phyloP scores from a whole-genome alignment of 1,140 invertebrate species.

The Dendroctonus ponderosae region DNA sequence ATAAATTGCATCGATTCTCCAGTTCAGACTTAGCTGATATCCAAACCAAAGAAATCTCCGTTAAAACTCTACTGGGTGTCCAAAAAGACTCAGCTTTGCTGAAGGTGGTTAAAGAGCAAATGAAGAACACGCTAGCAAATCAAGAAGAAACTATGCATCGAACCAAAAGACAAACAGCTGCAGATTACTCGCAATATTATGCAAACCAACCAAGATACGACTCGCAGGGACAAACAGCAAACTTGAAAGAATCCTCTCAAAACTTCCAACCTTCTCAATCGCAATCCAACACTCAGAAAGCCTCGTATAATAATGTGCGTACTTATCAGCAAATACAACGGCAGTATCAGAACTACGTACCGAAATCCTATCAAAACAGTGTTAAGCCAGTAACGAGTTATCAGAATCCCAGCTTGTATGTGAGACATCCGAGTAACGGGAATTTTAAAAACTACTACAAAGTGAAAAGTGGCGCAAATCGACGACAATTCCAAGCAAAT shows the following conservation, averaged over 20 bases:
- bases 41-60: constrained; percentile 1
- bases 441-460: constrained; percentile 5
- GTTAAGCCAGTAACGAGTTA: constrained; percentile 6
- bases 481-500: constrained; percentile 1
- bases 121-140: neutral
- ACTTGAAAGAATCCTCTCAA: neutral
- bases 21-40: neutral
- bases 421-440: constrained; percentile 6
- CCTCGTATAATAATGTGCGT: neutral
- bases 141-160: neutral
- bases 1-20: neutral
- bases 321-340: constrained; percentile 2
- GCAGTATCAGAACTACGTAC: neutral
- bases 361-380: neutral
- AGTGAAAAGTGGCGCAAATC: neutral
- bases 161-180: neutral
- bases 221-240: neutral
- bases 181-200: neutral
- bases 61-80: constrained; percentile 1
- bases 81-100: constrained; percentile 4
- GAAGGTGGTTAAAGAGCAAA: neutral
- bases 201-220: neutral
- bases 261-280: neutral
- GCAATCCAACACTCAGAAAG: neutral
- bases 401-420: constrained; percentile 7